A percentile compares a stretch with the other conserved stretches of the same genome.
Evolutionary conservation across 2,113 vertebrate genomes (phyloP).

Genomic region (Erythrocercus mccallii): DNA sequence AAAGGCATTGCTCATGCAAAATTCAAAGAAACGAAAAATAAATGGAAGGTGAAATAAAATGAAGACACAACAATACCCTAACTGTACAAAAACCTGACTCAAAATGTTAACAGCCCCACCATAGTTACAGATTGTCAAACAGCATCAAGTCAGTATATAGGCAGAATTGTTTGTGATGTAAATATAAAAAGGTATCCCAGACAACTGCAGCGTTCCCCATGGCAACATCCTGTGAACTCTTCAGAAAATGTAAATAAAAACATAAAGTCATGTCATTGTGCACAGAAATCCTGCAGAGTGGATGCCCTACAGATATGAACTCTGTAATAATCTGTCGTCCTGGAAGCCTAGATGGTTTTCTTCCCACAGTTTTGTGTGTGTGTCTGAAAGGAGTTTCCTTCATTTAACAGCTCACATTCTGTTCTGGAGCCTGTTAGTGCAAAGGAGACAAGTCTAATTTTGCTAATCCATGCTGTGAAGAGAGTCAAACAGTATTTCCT

Average conservation of each 20-base stretch:
- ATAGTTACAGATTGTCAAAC: background rate
- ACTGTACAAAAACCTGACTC: slow-evolving; percentile 17
- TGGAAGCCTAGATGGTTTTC: background rate
- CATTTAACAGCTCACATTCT: slow-evolving; percentile 35
- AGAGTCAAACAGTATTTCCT: slow-evolving; percentile 28
- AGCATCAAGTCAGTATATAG: background rate
- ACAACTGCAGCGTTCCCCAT: slow-evolving; percentile 64
- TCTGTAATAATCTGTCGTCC: slow-evolving; percentile 1
- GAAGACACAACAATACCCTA: background rate
- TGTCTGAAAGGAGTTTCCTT: slow-evolving; percentile 24
- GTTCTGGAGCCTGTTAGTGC: slow-evolving; percentile 39
- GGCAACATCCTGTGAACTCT: slow-evolving; percentile 65
- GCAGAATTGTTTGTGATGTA: background rate
- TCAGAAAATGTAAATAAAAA: slow-evolving; percentile 69
- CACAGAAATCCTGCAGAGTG: background rate
- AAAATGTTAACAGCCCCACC: background rate
- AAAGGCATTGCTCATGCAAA: background rate
- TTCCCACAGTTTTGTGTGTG: background rate
- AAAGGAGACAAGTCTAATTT: slow-evolving; percentile 42
- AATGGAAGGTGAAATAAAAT: background rate
- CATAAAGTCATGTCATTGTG: slow-evolving; percentile 28
- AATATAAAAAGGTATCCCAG: slow-evolving; percentile 48
- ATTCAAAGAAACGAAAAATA: background rate
- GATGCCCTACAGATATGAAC: background rate
- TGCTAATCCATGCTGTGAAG: slow-evolving; percentile 28